Evolutionary conservation across 2,888 invertebrate genomes (phyloP).

Genomic region (Drosophila histrio): DNA sequence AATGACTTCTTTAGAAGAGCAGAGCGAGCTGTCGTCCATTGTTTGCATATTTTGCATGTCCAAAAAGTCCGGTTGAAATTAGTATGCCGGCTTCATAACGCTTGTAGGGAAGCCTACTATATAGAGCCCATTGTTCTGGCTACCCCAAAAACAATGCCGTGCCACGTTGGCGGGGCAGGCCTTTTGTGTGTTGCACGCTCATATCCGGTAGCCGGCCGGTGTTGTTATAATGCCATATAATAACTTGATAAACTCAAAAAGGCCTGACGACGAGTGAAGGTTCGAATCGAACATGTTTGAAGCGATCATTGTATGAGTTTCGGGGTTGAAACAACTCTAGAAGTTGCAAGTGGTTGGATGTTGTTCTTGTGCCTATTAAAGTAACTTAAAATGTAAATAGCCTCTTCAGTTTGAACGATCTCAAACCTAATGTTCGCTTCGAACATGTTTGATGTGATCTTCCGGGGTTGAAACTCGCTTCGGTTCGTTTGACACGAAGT

Average conservation of each 20-base stretch:
- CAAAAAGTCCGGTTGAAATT: slow-evolving; percentile 42
- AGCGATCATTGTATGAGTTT: slow-evolving; percentile 27
- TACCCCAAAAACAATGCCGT: slow-evolving; percentile 60
- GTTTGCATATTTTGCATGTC: slow-evolving; percentile 64
- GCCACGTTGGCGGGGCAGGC: too few species aligned
- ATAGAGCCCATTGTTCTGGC: slow-evolving; percentile 59
- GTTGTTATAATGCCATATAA: slow-evolving; percentile 58
- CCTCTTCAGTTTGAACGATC: background rate
- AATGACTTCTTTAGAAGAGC: slow-evolving; percentile 64
- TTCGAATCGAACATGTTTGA: slow-evolving; percentile 45
- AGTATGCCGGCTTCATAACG: slow-evolving; percentile 34
- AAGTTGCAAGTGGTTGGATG: background rate
- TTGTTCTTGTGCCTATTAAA: background rate
- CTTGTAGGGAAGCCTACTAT: background rate
- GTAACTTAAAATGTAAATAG: too few species aligned
- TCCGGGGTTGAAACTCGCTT: slow-evolving; percentile 8
- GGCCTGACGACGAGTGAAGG: background rate
- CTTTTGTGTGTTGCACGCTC: slow-evolving; percentile 62
- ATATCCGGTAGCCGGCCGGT: slow-evolving; percentile 73
- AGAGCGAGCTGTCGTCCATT: slow-evolving; percentile 31
- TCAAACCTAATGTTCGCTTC: background rate
- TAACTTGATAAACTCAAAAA: slow-evolving; percentile 53
- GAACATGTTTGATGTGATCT: slow-evolving; percentile 13
- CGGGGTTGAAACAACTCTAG: slow-evolving; percentile 39
- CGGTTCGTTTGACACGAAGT: slow-evolving; percentile 1